Evolutionary conservation across 2,113 vertebrate species (phyloP), one percentile per base, ranked within the genome.

Genomic region (Myrmophylax atrothorax): DNA sequence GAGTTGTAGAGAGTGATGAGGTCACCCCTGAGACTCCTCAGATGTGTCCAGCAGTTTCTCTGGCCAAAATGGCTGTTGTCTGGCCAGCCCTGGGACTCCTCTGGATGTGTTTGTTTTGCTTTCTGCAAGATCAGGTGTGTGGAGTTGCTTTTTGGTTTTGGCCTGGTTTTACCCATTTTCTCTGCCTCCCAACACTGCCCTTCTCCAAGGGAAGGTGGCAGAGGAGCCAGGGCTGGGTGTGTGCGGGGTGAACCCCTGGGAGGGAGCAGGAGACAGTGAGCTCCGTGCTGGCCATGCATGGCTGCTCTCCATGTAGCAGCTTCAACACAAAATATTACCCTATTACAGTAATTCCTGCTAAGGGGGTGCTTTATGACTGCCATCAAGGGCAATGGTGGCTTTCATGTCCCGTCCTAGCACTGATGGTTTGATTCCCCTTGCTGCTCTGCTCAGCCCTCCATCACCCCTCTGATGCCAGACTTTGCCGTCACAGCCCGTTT

Each of bases 321-420:
- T 92, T 37, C 38, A 62, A 55, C 63, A 75, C 77, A 93, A 97
- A 95, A 90, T 84, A 93, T 90, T 55, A 70, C 70, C 91, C 93
- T 86, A 59, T 95, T 67, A 84, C 56, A 58, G 92, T 44, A 89
- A 92, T 93, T 76, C 69, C 90, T 74, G 25, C 88, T 87, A 38
- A 75, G 81, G 66, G 31, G 67, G 22, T 73, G 15, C 70, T 92
- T 72, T 86, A 62, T 96, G 97, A 60, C 73, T 37, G 75, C 93
- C 95, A 86, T 52, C 53, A 82, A 96, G 96, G 97, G 94, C 82
- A 91, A 75, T 62, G 84, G 79, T 67, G 87, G 70, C 86, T 97
- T 96, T 96, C 85, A 63, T 73, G 80, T 91, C 77, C 82, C 67
- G 9, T 14, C 5, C 47, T n/a, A 14, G 37, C 38, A 70, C 66